Percentiles rank a stretch among this genome's conserved stretches.
These are phyloP conservation scores for Dasyornis broadbenti DNA, from an alignment of 2,113 vertebrate species.

Conservation along the genomic window DNA sequence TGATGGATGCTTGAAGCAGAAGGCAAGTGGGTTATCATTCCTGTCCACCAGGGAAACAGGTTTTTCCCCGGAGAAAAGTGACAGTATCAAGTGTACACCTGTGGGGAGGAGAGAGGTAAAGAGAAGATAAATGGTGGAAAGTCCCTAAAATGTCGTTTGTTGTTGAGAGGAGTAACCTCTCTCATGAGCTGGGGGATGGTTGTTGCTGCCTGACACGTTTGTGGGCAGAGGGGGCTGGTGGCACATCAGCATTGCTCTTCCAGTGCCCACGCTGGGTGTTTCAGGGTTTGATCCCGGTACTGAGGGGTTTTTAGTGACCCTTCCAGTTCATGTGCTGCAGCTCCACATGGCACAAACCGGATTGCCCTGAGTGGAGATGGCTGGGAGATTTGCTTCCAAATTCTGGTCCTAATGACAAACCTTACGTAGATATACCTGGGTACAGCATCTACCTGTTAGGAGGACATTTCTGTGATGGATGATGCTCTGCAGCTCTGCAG, in stretches of 20 bases:
- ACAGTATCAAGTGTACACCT: background rate
- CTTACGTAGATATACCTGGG: fast-evolving
- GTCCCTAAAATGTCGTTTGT: background rate
- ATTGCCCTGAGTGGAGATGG: fast-evolving
- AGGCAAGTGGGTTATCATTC: slow-evolving; percentile 19
- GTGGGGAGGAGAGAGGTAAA: background rate
- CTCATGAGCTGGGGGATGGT: background rate
- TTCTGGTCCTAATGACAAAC: background rate
- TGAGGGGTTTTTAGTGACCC: background rate
- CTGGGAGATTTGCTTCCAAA: background rate
- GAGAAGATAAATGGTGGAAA: background rate
- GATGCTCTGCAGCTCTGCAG: background rate
- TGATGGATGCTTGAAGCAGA: slow-evolving; percentile 41
- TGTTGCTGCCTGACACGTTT: fast-evolving
- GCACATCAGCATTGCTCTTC: fast-evolving
- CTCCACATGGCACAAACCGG: fast-evolving
- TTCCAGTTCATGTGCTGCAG: background rate
- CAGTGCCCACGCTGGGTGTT: background rate
- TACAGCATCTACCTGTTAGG: background rate
- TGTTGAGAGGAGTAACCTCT: background rate
- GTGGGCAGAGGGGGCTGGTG: background rate
- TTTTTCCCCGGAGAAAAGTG: background rate
- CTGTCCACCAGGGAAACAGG: background rate
- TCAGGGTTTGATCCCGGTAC: fast-evolving
- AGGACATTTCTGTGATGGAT: background rate